Percentiles rank a stretch among this genome's conserved stretches.
Evolutionary conservation across 2,888 invertebrate species (phyloP).

Genomic region (Cantharis lateralis): DNA sequence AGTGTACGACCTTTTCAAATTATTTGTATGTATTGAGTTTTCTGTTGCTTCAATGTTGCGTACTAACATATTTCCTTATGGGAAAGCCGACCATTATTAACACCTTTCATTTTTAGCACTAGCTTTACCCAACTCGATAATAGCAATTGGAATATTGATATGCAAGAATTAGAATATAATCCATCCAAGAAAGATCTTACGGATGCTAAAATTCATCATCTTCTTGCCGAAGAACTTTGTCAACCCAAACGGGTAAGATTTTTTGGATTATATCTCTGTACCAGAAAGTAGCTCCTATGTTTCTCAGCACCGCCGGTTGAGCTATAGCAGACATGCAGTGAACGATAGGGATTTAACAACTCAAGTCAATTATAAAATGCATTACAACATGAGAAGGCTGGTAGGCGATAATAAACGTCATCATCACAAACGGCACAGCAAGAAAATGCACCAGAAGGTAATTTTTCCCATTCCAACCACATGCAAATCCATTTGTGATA

Average conservation of each 20-base stretch:
- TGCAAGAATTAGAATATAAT: constrained; percentile 92
- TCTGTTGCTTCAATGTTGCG: neutral
- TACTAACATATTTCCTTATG: neutral
- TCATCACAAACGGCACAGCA: constrained; percentile 76
- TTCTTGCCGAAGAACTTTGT: constrained; percentile 85
- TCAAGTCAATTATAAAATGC: constrained; percentile 86
- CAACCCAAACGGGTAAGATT: constrained; percentile 81
- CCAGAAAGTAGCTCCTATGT: constrained; percentile 30
- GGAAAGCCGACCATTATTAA: neutral
- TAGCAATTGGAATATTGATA: constrained; percentile 88
- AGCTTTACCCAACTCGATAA: constrained; percentile 85
- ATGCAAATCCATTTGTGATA: constrained; percentile 17
- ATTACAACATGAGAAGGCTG: constrained; percentile 86
- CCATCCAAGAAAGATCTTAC: constrained; percentile 90
- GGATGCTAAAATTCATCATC: constrained; percentile 92
- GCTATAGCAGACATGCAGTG: constrained; percentile 90
- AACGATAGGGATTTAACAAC: constrained; percentile 86
- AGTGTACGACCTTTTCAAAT: neutral
- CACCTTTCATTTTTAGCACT: constrained; percentile 61
- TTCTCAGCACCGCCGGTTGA: constrained; percentile 79
- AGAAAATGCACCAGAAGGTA: constrained; percentile 77
- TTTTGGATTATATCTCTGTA: neutral
- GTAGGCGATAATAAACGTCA: constrained; percentile 85
- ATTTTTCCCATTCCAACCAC: constrained; percentile 17
- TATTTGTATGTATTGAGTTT: neutral